Evolutionary conservation across 64 coral and sea anemone species (phyloP), one percentile per base, ranked within the genome.

Genomic region (Porites australiensis): DNA sequence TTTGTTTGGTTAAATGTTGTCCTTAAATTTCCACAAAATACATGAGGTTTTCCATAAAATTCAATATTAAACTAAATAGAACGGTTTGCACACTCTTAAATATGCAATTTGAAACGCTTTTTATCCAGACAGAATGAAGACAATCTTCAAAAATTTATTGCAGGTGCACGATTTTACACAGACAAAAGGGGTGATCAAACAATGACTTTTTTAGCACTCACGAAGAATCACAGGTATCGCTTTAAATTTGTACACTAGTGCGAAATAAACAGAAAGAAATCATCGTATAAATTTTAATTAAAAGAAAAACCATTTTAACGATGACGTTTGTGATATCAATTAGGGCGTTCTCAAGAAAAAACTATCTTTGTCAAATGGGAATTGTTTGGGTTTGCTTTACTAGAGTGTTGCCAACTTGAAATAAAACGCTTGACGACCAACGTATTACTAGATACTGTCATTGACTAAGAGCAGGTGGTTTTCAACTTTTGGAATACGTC

Each of bases 401-500:
- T 14, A 4, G 60, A 64, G 61, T 51, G n/a, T 80, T 84, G 3
- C 46, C 19, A 65, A 84, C 20, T 48, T 64, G 15, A 67, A 84
- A 84, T 84, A 51, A 16, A 60, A n/a, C 7, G 5, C n/a, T 20
- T 49, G 44, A 23, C 5, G 81, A 45, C 43, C 43, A 84, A 69
- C 69, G 14, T 84, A 52, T 47, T 50, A 65, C 81, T 84, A 2
- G 44, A 84, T 84, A 64, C 81, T 68, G 73, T 76, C 73, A 76
- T 19, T 19, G 15, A 50, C 73, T 18, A 13, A 46, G 23, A 11
- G 45, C 81, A 84, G 81, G 62, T 84, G 81, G 81, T 65, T 18
- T 16, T 37, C 27, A 37, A 37, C 27, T 37, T 37, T 37, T 64
- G 43, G 7, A 84, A 84, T 49, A 20, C 69, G 63, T 84, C 18